Conservation (phyloP, 92 coral and sea anemone species). For the Porites divaricata region DNA sequence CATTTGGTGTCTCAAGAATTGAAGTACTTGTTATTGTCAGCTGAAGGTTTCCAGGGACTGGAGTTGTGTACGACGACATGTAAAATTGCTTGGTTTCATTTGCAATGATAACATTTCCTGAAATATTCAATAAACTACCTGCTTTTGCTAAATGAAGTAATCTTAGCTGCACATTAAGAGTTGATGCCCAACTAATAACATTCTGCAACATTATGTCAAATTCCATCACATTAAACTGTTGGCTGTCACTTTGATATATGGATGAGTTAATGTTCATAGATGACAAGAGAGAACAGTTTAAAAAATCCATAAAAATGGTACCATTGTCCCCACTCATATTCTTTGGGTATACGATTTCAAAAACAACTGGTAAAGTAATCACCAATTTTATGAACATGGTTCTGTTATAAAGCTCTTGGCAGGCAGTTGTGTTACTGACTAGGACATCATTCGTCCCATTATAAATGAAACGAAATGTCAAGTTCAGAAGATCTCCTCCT, state of each 20-base stretch:
- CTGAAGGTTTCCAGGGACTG: conserved; percentile 47
- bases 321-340: conserved; percentile 24
- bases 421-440: conserved; percentile 63
- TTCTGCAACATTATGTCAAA: conserved; percentile 60
- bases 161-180: conserved; percentile 36
- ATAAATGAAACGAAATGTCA: conserved; percentile 57
- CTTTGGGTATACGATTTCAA: conserved; percentile 43
- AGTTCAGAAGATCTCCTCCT: conserved; percentile 67
- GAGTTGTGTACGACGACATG: conserved; percentile 60
- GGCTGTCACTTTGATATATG: neutral
- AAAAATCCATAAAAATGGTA: conserved; percentile 46
- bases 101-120: conserved; percentile 54
- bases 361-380: conserved; percentile 61
- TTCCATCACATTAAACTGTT: neutral
- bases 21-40: conserved; percentile 47
- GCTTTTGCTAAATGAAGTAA: conserved; percentile 62
- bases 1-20: conserved; percentile 63
- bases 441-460: conserved; percentile 52
- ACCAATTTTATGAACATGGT: conserved; percentile 49
- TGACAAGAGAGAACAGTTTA: conserved; percentile 66
- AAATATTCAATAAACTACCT: conserved; percentile 65
- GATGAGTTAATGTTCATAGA: conserved; percentile 40
- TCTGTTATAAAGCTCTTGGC: conserved; percentile 46
- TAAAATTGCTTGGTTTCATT: conserved; percentile 37
- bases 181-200: conserved; percentile 74